Evolutionary conservation across 2,113 vertebrate genomes (phyloP), one percentile per base, ranked within the genome.

Genomic region (Cervus canadensis): DNA sequence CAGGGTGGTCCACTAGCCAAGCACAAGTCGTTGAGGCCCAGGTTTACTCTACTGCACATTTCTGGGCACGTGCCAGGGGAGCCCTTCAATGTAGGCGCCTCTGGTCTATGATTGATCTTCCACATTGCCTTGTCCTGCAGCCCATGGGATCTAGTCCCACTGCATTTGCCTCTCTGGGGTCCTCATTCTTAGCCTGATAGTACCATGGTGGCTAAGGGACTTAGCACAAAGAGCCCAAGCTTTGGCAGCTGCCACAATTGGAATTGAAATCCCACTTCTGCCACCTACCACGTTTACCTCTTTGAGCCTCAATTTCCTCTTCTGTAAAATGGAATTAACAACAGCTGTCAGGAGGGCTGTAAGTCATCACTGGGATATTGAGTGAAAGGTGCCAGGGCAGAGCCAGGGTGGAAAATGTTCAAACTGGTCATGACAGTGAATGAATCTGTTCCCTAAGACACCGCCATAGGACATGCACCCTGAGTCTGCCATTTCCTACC

Each of bases 61-160:
- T 33, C 30, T 5, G 30, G 52, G 30, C 36, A 67, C 62, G 7
- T 28, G 12, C 57, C 48, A 30, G 26, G 85, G 28, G 12, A 74
- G 45, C 2, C 6, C n/a, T 43, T 56, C 15, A 40, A 6, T 10
- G 19, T n/a, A 45, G 23, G 3, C 28, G 0, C 85, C 25, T 90
- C 45, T 45, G 62, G 95, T 2, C 8, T 76, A 17, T 0, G 0
- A 48, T 17, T 96, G 82, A 91, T 93, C 52, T 48, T 11, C 74
- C 0, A 0, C 0, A 5, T 33, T 16, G 5, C n/a, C n/a, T 54
- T 26, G 57, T 16, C n/a, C 17, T 6, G 2, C 30, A 48, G 45
- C 36, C 56, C 40, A 48, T 23, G 78, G 60, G 43, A n/a, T 19
- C 45, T 81, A 10, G 52, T 30, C 82, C 74, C 13, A 0, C 4